Conservation (phyloP, 2,113 vertebrate genomes). For the Chitala chitala region DNA sequence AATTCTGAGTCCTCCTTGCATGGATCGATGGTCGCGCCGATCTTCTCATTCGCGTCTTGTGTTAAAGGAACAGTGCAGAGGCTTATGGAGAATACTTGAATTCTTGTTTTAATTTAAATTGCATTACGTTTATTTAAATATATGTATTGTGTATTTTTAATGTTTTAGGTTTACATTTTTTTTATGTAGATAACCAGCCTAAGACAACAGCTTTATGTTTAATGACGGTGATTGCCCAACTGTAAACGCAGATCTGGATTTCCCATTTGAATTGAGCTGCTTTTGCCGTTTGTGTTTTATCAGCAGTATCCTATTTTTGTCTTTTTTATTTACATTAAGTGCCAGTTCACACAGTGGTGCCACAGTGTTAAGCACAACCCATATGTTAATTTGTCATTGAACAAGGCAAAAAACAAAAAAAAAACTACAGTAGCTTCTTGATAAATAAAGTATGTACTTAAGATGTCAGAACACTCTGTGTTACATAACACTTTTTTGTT, state of each 20-base stretch:
- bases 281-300: slow-evolving; percentile 30
- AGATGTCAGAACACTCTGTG: slow-evolving; percentile 40
- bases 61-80: slow-evolving; percentile 39
- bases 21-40: slow-evolving; percentile 48
- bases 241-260: slow-evolving; percentile 38
- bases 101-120: slow-evolving; percentile 43
- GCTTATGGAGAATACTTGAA: slow-evolving; percentile 65
- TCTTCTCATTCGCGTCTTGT: slow-evolving; percentile 25
- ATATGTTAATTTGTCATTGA: slow-evolving; percentile 44
- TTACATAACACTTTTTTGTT: slow-evolving; percentile 27
- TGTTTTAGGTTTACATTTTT: slow-evolving; percentile 14
- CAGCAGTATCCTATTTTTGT: slow-evolving; percentile 37
- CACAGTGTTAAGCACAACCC: slow-evolving; percentile 51
- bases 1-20: slow-evolving; percentile 46
- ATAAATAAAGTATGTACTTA: slow-evolving; percentile 35
- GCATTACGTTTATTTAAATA: slow-evolving; percentile 19
- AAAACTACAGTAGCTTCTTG: slow-evolving; percentile 36
- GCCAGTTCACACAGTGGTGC: slow-evolving; percentile 47
- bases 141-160: slow-evolving; percentile 37
- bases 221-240: slow-evolving; percentile 29
- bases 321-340: slow-evolving; percentile 37
- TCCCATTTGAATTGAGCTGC: slow-evolving; percentile 26
- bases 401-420: slow-evolving; percentile 36
- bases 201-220: neutral
- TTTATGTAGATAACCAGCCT: slow-evolving; percentile 21